Base-by-base conservation (phyloP, 2,888 invertebrate genomes). In the Drosophila buzzatii region DNA sequence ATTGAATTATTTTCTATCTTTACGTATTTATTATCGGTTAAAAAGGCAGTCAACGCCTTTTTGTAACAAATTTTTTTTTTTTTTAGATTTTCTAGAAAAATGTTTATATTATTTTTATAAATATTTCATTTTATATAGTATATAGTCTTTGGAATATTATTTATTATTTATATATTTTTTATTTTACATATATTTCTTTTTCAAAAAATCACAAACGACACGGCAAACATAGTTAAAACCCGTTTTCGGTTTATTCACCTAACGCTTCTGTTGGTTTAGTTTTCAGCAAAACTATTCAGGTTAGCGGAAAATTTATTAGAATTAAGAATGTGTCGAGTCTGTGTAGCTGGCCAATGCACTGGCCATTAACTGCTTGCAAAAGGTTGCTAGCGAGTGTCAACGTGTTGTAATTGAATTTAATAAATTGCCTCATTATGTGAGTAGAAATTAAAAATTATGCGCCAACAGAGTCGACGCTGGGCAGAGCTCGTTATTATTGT, bases 401-500 rank as follows among this genome's bases (percentile, higher is more conserved):
- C 92, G 91, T 90, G 90, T 90, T 91, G 91, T 92, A 92, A 92
- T 92, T 92, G 92, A 92, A 92, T 92, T 92, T 91, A 92, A 92
- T 92, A 92, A 92, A 92, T 92, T 92, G 91, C 92, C 92, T 92
- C 92, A 92, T 92, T 92, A 92, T 91, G 90, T 82, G 82, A 74
- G 85, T 66, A 82, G 79, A 88, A 82, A 83, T 83, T 82, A 88
- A 88, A 83, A 77, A 85, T 75, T 76, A 80, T 87, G 82, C 75
- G 70, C 70, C 76, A 79, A 73, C 65, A 56, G 73, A 69, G 71
- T 69, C 63, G 60, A 61, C 72, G 79, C 58, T 47, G 66, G 47
- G 56, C 76, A 18, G 58, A 44, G 64, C 56, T 63, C 65, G 76
- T 61, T 70, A 66, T 59, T 57, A 39, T 71, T 61, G 53, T 61